A percentile compares a stretch with the other conserved stretches of the same genome.
These are phyloP conservation scores for Anadara kagoshimensis DNA, from an alignment of 1,140 invertebrate species.

Conservation along the genomic window DNA sequence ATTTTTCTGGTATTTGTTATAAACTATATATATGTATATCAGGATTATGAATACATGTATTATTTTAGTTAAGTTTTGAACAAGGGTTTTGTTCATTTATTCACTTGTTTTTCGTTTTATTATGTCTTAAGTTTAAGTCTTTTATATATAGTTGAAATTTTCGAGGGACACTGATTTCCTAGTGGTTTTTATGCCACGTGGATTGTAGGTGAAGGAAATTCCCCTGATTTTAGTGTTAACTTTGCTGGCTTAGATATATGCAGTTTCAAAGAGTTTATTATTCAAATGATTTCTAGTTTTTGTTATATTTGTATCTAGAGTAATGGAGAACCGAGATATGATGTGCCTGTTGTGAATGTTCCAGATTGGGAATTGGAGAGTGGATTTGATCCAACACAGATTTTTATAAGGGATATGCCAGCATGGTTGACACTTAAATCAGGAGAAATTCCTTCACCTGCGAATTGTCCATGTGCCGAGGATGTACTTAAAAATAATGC, in stretches of 20 bases:
- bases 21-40: too few species aligned
- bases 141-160: background rate
- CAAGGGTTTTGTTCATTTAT: too few species aligned
- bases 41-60: too few species aligned
- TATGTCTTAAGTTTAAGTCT: too few species aligned
- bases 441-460: background rate
- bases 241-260: conserved; percentile 1
- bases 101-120: too few species aligned
- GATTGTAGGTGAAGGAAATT: too few species aligned
- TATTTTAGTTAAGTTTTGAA: too few species aligned
- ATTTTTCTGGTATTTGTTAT: too few species aligned
- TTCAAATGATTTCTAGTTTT: background rate
- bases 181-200: conserved; percentile 16
- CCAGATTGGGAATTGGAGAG: conserved; percentile 21
- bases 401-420: conserved; percentile 20
- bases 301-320: conserved; percentile 1
- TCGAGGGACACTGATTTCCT: conserved; percentile 26
- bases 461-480: background rate
- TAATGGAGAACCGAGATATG: background rate
- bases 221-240: too few species aligned
- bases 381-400: conserved; percentile 9
- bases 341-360: conserved; percentile 7
- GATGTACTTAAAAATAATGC: background rate
- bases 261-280: background rate
- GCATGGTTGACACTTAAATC: conserved; percentile 30